Conservation (phyloP, 2,113 vertebrate genomes). For the Nyctibius bracteatus region DNA sequence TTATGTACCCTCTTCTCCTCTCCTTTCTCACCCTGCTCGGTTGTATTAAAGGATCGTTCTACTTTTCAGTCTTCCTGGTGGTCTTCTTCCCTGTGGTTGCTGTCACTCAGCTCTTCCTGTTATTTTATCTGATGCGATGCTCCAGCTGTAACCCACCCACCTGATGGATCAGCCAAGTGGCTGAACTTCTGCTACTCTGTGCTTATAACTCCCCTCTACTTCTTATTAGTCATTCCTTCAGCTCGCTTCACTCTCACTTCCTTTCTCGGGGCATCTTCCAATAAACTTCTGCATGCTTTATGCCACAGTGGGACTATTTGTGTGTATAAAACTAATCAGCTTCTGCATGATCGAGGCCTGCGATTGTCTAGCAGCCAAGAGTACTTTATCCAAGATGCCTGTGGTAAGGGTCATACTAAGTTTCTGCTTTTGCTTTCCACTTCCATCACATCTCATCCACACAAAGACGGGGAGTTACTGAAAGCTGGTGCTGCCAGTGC, state of each 20-base stretch:
- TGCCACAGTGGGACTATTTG: background rate
- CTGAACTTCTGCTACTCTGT: background rate
- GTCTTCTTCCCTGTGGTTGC: background rate
- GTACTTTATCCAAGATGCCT: background rate
- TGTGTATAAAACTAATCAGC: background rate
- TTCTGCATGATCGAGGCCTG: background rate
- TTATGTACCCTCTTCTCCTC: background rate
- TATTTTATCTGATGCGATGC: background rate
- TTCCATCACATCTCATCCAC: background rate
- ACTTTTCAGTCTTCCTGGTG: background rate
- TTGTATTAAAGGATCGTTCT: background rate
- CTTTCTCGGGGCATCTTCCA: background rate
- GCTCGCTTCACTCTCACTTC: background rate
- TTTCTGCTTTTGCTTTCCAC: background rate
- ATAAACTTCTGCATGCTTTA: background rate
- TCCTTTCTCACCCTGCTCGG: background rate
- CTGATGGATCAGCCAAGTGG: background rate
- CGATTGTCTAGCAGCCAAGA: background rate
- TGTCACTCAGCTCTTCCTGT: background rate
- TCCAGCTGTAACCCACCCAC: background rate
- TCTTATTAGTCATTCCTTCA: background rate
- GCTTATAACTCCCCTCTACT: background rate
- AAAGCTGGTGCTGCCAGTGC: background rate
- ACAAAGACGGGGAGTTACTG: background rate
- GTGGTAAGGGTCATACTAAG: background rate